A percentile compares a stretch with the other conserved stretches of the same genome.
These are phyloP conservation scores for Muntiacus muntjak DNA, from an alignment of 2,113 vertebrate genomes.

Conservation along the genomic window DNA sequence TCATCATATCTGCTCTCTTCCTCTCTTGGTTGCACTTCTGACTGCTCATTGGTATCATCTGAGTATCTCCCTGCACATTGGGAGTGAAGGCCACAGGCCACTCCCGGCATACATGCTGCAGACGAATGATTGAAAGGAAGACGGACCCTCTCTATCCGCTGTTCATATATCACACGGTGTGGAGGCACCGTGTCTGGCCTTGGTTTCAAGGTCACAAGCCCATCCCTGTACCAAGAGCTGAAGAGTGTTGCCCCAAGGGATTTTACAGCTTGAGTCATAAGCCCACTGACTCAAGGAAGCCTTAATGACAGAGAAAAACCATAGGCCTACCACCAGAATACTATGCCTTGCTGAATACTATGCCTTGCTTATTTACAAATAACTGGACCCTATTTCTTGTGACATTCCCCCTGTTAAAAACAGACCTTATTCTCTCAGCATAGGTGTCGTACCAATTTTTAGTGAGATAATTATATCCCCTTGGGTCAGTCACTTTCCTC, in stretches of 20 bases:
- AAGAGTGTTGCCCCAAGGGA: not conserved
- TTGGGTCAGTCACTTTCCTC: not conserved
- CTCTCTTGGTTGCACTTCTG: not conserved
- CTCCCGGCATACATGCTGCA: not conserved
- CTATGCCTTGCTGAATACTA: not conserved
- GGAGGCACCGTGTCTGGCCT: not conserved
- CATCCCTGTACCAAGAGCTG: not conserved
- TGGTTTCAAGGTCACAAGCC: not conserved
- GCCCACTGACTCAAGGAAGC: not conserved
- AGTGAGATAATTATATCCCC: not conserved
- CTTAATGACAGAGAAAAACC: not conserved
- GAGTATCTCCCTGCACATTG: not conserved
- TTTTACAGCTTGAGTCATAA: not conserved
- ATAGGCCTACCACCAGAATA: not conserved
- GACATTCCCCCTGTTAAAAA: not conserved
- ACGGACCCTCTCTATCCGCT: not conserved
- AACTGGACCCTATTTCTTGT: not conserved
- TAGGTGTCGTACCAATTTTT: not conserved
- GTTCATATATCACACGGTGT: not conserved
- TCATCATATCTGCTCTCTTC: not conserved
- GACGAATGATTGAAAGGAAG: not conserved
- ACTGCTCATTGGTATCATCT: not conserved
- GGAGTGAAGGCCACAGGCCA: not conserved
- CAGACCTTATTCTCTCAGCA: not conserved
- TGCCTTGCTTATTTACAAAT: not conserved